Base-by-base conservation (phyloP, 2,113 vertebrate species). In the Hydrochoerus hydrochaeris region DNA sequence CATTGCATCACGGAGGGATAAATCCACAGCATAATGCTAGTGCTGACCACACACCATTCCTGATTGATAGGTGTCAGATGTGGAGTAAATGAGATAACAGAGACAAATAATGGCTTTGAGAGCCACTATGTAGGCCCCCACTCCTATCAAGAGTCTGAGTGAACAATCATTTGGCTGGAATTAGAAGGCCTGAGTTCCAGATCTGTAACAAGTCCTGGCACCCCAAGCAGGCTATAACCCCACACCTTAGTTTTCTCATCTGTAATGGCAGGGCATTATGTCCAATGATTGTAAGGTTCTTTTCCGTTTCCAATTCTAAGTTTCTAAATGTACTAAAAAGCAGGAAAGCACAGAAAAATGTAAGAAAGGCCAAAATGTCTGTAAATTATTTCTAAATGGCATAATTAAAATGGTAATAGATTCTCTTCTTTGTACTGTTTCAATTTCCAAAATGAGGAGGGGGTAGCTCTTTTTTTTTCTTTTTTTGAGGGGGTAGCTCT, bases 391-490 rank as follows among this genome's bases (percentile, higher is more conserved):
- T 90, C 52, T 87, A 89, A 92, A 17, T 22, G 38, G 20, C 26
- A 57, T 38, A 90, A 94, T 52, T 92, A 89, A 69, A 95, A 86
- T 81, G 35, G 5, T 63, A 84, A 85, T 22, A 44, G 78, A 78
- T 75, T 88, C 85, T 89, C 52, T 92, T 93, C n/a, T 86, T 89
- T 78, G 10, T 63, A 87, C 24, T 71, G 19, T 86, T 82, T 73
- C 19, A 90, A 73, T 80, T 94, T 71, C 82, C 94, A 80, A 71
- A 58, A 30, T 44, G 30, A 93, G 24, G 54, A 87, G 12, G 46
- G 26, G 46, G 35, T 54, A 63, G 83, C 13, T n/a, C 38, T n/a
- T n/a, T n/a, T n/a, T n/a, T n/a, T n/a, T n/a, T n/a, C n/a, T n/a
- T n/a, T n/a, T n/a, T n/a, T n/a, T n/a, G n/a, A n/a, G n/a, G n/a